Evolutionary conservation across 92 coral and sea anemone genomes (phyloP), one percentile per base, ranked within the genome.

Genomic region (Isaurus tuberculatus): DNA sequence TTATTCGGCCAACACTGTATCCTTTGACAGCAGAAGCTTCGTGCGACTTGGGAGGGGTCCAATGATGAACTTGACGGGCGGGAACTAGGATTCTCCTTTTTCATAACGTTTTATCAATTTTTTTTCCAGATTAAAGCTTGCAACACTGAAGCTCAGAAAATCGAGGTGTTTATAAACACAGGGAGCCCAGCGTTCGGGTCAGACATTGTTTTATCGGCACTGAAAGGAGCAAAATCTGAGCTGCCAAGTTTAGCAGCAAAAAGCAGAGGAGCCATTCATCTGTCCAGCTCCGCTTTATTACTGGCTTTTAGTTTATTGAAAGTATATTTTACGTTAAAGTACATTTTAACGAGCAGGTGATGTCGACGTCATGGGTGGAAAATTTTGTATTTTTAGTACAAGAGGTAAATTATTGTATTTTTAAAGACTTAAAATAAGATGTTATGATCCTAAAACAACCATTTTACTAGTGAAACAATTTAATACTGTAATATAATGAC

Each of bases 111-210:
- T 55, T 19, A n/a, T 55, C 26, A 46, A n/a, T 73, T 9, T 31
- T 60, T 67, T 44, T 84, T 74, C 5, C 68, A 97, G 99, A 91
- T 97, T 57, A 87, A 92, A 72, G 91, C 98, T 55, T 97, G 99
- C 43, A 97, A 89, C 51, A 88, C 91, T 33, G 99, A 97, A 91
- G 99, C 99, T 33, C 96, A 90, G 83, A 92, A 89, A 84, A 92
- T 97, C 43, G 95, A 94, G 69, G 98, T 98, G 15, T 85, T 92
- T 9, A 88, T 94, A 65, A 91, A 94, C 88, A 97, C 97, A 51
- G 95, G 79, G 33, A 94, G 97, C 73, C 98, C 99, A 43, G 43
- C 92, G 8, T 94, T 97, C 68, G 92, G 97, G 9, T 92, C 99
- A 2, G 98, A 97, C 81, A 90, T 90, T 27, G 87, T 94, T 31